Base-by-base conservation (phyloP, 2,888 invertebrate genomes). In the Chouioia cunea region DNA sequence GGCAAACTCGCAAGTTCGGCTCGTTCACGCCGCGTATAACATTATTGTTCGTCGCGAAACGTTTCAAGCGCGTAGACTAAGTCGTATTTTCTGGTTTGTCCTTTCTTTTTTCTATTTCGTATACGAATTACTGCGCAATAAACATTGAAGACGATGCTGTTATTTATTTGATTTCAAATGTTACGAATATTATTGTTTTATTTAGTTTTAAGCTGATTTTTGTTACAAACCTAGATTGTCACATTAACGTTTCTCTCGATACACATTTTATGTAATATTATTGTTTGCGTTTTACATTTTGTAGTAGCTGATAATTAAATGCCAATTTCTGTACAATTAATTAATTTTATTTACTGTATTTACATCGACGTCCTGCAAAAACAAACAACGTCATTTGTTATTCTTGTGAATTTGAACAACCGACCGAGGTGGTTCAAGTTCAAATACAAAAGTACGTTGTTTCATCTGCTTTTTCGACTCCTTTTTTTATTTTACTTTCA, bases 261-360 rank as follows among this genome's bases (percentile, higher is more conserved):
- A 59, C 23, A 59, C 27, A 63, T 43, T 63, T 57, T 69, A 63
- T 63, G 68, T 63, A 57, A 63, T 50, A 43, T 68, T 62, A 63
- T 69, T 63, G 63, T 63, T 69, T 63, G 62, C 50, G 62, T 63
- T 50, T 69, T 62, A 44, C 56, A 50, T 63, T 56, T 69, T 62
- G 62, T 57, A 69, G 62, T 57, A 63, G 57, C 44, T 57, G 50
- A 20, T 59, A 15, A 66, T 66, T 66, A 59, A 66, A 66, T 66
- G 59, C 59, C 53, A 46, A 59, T 59, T 66, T 66, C 50, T 69
- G 50, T 43, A 50, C 47, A 60, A 60, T 53, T 60, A 60, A 60
- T 53, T 60, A 16, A 54, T 10, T n/a, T 46, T 48, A 44, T 60
- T 71, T 54, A 22, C 62, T n/a, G n/a, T 44, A 65, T 66, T 71